A percentile compares a stretch with the other conserved stretches of the same genome.
Conservation (phyloP, 2,888 invertebrate genomes). For the Volucella zonaria region DNA sequence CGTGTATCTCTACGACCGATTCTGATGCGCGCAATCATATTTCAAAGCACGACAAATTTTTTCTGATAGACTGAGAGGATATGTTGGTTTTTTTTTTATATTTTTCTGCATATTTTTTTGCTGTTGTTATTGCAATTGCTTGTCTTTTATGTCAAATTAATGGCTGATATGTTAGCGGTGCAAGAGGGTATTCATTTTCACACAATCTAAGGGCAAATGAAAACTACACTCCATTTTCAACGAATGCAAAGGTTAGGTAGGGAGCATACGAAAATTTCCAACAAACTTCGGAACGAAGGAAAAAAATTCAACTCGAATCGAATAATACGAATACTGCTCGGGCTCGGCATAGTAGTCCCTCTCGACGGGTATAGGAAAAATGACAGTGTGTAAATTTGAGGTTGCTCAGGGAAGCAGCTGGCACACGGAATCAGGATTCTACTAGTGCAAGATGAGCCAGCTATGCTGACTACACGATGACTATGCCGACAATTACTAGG, state of each 20-base stretch:
- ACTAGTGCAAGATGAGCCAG: background rate
- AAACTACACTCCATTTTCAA: constrained; percentile 4
- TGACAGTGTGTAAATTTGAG: constrained; percentile 62
- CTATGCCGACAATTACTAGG: too few relatives aligned
- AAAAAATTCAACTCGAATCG: constrained; percentile 23
- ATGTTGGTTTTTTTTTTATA: constrained; percentile 35
- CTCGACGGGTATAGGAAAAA: background rate
- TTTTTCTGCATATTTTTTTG: constrained; percentile 67
- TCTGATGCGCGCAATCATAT: constrained; percentile 56
- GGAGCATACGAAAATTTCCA: constrained; percentile 47
- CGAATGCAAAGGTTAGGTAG: constrained; percentile 46
- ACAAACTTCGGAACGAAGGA: constrained; percentile 15
- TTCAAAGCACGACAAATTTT: constrained; percentile 62
- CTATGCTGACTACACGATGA: too few relatives aligned
- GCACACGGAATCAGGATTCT: constrained; percentile 31
- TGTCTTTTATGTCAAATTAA: constrained; percentile 80
- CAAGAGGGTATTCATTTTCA: constrained; percentile 76
- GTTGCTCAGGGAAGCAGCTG: constrained; percentile 59
- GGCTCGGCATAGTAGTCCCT: constrained; percentile 5
- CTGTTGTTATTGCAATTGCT: constrained; percentile 75
- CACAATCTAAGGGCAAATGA: constrained; percentile 72
- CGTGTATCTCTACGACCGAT: background rate
- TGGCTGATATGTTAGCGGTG: constrained; percentile 78
- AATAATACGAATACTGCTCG: constrained; percentile 22
- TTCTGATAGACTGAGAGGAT: constrained; percentile 52